Evolutionary conservation across 2,113 vertebrate genomes (phyloP).

Genomic region (Pan paniscus): DNA sequence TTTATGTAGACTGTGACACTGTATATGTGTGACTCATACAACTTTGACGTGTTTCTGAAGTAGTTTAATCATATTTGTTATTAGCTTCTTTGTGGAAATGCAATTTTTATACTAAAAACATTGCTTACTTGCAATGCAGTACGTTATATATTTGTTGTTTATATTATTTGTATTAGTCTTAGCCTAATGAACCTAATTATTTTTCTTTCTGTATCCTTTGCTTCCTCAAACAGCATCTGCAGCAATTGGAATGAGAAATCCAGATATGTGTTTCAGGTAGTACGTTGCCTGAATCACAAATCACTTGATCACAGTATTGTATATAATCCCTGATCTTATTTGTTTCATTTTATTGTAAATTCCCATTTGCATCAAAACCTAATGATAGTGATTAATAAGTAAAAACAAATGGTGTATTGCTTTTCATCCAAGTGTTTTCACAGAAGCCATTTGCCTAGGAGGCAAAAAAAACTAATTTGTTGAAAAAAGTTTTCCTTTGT

Average conservation of each 20-base stretch:
- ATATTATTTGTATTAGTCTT: slow-evolving; percentile 53
- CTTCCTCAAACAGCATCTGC: slow-evolving; percentile 8
- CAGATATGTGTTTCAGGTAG: not conserved
- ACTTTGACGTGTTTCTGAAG: not conserved
- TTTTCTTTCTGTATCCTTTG: slow-evolving; percentile 14
- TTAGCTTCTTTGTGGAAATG: slow-evolving; percentile 38
- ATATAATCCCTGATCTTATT: not conserved
- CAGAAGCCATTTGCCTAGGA: slow-evolving; percentile 39
- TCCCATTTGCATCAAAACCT: slow-evolving; percentile 8
- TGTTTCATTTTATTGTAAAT: slow-evolving; percentile 53
- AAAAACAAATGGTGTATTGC: slow-evolving; percentile 32
- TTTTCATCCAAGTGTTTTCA: slow-evolving; percentile 70
- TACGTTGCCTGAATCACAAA: slow-evolving; percentile 29
- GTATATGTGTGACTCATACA: not conserved
- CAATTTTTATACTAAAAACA: slow-evolving; percentile 62
- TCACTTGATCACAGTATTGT: slow-evolving; percentile 20
- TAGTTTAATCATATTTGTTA: not conserved
- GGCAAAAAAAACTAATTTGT: slow-evolving; percentile 58
- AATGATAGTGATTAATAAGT: slow-evolving; percentile 41
- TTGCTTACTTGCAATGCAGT: slow-evolving; percentile 71
- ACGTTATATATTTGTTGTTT: slow-evolving; percentile 73
- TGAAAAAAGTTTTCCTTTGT: slow-evolving; percentile 12
- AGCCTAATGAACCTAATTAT: slow-evolving; percentile 3
- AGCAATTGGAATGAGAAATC: slow-evolving; percentile 17
- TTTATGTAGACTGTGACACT: slow-evolving; percentile 23